These are phyloP conservation scores for Saccopteryx bilineata DNA, from an alignment of 2,113 vertebrate genomes.

Conservation along the genomic window DNA sequence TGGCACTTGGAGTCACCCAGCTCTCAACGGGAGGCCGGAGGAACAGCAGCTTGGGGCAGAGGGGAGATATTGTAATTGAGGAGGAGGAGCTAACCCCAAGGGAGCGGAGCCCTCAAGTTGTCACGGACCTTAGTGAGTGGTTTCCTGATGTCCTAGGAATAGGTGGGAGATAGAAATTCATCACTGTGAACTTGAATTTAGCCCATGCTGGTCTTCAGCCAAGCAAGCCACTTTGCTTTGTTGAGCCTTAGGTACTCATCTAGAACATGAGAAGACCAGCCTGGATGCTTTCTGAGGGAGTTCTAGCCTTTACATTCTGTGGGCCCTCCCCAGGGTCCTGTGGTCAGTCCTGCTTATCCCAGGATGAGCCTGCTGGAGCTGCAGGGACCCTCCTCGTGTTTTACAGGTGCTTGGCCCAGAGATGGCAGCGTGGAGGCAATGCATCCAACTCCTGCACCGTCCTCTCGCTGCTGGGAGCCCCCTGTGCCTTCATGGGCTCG, in stretches of 20 bases:
- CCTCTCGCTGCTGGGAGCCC: conserved; percentile 91
- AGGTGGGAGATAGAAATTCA: not conserved
- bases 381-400: not conserved
- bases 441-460: conserved; percentile 94
- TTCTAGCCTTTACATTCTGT: not conserved
- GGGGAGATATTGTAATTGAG: not conserved
- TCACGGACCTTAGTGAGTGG: not conserved
- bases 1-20: not conserved
- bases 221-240: not conserved
- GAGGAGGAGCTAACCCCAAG: not conserved
- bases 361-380: not conserved
- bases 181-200: not conserved
- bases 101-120: not conserved
- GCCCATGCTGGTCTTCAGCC: not conserved
- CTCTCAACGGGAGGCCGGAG: not conserved
- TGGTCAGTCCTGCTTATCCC: not conserved
- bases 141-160: not conserved
- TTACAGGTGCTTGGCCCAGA: conserved; percentile 91
- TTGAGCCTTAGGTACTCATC: not conserved
- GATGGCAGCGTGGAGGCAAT: conserved; percentile 94
- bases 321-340: rapidly evolving
- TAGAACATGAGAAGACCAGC: not conserved
- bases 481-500: conserved; percentile 93
- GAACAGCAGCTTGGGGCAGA: not conserved
- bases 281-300: not conserved